Percentiles rank a stretch among this genome's conserved stretches.
These are phyloP conservation scores for Myodes glareolus DNA, from an alignment of 2,113 vertebrate genomes.

Conservation along the genomic window DNA sequence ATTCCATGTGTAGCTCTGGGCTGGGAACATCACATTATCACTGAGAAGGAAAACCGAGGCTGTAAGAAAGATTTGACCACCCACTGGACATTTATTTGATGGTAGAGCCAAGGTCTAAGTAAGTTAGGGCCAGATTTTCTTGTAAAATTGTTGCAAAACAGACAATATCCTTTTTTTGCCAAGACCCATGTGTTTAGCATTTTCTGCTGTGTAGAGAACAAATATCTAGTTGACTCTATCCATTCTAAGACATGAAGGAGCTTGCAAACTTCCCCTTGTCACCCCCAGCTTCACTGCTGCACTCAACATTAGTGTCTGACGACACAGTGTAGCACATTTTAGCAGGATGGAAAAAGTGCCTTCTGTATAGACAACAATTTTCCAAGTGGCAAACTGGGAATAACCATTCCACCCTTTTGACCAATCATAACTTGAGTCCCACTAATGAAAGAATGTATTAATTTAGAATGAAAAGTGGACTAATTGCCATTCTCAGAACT, in stretches of 20 bases:
- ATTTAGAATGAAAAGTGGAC: constrained; percentile 57
- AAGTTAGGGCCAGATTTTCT: not conserved
- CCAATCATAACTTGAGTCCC: not conserved
- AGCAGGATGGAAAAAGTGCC: not conserved
- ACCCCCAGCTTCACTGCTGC: not conserved
- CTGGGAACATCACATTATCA: not conserved
- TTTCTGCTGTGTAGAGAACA: not conserved
- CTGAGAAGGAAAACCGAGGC: not conserved
- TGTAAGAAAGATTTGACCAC: not conserved
- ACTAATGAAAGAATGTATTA: constrained; percentile 47
- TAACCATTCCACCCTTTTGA: constrained; percentile 42
- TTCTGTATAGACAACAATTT: not conserved
- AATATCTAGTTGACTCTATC: not conserved
- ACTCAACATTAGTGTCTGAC: not conserved
- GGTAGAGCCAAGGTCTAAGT: not conserved
- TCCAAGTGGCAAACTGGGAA: not conserved
- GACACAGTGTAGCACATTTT: not conserved
- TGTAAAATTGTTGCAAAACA: not conserved
- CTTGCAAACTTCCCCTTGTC: not conserved
- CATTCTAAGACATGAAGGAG: not conserved
- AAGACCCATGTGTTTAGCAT: not conserved
- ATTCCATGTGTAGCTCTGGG: not conserved
- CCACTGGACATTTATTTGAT: not conserved
- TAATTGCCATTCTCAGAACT: constrained; percentile 59
- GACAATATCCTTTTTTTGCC: not conserved